These are phyloP conservation scores for Zoanthus sociatus DNA, from an alignment of 92 coral and sea anemone species.

Conservation along the genomic window DNA sequence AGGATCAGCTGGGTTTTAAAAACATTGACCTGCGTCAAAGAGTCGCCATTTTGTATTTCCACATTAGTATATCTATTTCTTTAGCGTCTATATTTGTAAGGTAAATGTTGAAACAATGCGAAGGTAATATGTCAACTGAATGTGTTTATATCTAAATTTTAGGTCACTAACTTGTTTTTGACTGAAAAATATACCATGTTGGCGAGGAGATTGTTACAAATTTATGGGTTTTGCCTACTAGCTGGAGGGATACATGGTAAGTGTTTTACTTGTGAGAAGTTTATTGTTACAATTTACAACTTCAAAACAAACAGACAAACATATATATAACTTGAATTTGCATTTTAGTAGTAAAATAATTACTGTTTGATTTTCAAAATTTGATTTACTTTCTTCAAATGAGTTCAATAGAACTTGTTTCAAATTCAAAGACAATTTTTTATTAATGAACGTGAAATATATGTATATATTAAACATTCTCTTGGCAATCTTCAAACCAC, in stretches of 20 bases:
- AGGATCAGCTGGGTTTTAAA: neutral
- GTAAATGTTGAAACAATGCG: neutral
- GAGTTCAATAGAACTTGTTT: too few relatives aligned
- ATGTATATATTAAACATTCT: too few relatives aligned
- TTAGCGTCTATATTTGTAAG: neutral
- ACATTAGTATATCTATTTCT: neutral
- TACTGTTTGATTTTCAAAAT: too few relatives aligned
- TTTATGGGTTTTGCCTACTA: slow-evolving; percentile 7
- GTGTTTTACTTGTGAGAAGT: neutral
- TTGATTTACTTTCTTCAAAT: too few relatives aligned
- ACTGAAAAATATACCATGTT: neutral
- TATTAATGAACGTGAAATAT: too few relatives aligned
- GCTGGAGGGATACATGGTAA: slow-evolving; percentile 3
- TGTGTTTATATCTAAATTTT: neutral
- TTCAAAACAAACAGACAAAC: too few relatives aligned
- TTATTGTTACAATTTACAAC: too few relatives aligned
- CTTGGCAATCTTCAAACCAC: too few relatives aligned
- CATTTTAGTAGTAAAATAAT: too few relatives aligned
- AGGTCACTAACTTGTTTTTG: neutral
- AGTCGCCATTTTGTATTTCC: neutral
- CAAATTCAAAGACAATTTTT: too few relatives aligned
- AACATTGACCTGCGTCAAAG: slow-evolving; percentile 3
- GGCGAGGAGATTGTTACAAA: neutral
- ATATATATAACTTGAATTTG: too few relatives aligned
- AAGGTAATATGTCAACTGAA: neutral